Base-by-base conservation (phyloP, 2,797 vertebrate genomes). In the Smutsia temminckii region DNA sequence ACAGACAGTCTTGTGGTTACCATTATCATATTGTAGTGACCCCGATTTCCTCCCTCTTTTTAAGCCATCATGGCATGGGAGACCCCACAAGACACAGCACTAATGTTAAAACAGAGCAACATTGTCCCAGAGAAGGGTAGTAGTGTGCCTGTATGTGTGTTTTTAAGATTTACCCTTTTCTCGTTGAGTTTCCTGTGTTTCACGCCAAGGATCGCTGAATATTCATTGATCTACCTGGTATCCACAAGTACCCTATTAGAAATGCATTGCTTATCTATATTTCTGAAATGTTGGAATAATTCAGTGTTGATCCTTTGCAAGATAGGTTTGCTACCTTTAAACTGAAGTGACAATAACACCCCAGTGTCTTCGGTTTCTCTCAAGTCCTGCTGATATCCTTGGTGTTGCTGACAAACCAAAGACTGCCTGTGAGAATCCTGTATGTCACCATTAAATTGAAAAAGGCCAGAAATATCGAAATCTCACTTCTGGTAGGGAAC, bases 251-350 rank as follows among this genome's bases (percentile, higher is more conserved):
- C 0, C 21, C 91, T 97, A 95, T 97, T 96, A 97, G 96, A 97
- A 97, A 97, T 97, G 93, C 96, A 97, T 97, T 96, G 94, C 96
- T 97, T 96, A 97, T 95, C 95, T 96, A 57, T 95, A 94, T 95
- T 95, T 96, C 96, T 96, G 93, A 94, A 95, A 97, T 93, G 93
- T 88, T 94, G 91, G 96, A 97, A 97, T 97, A 97, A 97, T 97
- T 97, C 95, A 97, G 90, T 89, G 96, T 96, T 97, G 97, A 97
- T 97, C 85, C 97, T 95, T 91, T 81, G 29, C 29, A 1, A 96
- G 96, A 97, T 95, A 96, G 92, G 66, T 94, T 97, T 97, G 93
- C 91, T 97, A 91, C 96, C 87, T 97, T 97, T 96, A 96, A 97
- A 97, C 95, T 74, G 40, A 96, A 95, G 85, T 97, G 96, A 97